These are phyloP conservation scores for Dendrolimus houi DNA, from an alignment of 2,888 invertebrate species.

Conservation along the genomic window DNA sequence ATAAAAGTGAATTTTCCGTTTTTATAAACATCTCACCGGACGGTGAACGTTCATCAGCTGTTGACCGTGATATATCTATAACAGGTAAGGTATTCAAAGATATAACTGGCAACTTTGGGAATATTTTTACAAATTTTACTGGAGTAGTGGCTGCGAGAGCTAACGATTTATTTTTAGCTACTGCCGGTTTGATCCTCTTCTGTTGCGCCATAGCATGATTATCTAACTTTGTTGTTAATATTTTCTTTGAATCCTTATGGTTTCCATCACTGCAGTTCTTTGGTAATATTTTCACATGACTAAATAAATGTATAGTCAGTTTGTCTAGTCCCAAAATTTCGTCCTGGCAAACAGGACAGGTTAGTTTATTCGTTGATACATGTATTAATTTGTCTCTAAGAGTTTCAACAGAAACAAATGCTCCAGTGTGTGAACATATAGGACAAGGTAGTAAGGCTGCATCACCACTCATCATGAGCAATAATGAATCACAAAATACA, in stretches of 20 bases:
- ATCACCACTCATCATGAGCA: conserved; percentile 57
- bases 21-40: conserved; percentile 35
- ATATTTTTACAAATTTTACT: conserved; percentile 65
- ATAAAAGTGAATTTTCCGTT: conserved; percentile 34
- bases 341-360: conserved; percentile 88
- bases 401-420: conserved; percentile 82
- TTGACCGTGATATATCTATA: conserved; percentile 39
- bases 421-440: conserved; percentile 82
- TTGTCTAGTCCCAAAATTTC: conserved; percentile 86
- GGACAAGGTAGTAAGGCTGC: conserved; percentile 83
- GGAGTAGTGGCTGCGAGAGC: conserved; percentile 34
- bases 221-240: conserved; percentile 25
- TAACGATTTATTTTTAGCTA: conserved; percentile 57
- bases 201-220: conserved; percentile 28
- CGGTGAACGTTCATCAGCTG: conserved; percentile 26
- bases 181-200: conserved; percentile 43
- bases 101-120: conserved; percentile 60
- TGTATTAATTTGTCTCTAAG: conserved; percentile 83
- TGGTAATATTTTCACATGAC: conserved; percentile 74
- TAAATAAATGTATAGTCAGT: conserved; percentile 88
- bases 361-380: conserved; percentile 83
- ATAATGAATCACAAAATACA: conserved; percentile 3
- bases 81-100: conserved; percentile 51
- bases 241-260: conserved; percentile 15
- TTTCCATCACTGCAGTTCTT: conserved; percentile 25